phyloP scores from a whole-genome alignment of 2,113 vertebrate genomes.

The Pachypanchax playfairii region DNA sequence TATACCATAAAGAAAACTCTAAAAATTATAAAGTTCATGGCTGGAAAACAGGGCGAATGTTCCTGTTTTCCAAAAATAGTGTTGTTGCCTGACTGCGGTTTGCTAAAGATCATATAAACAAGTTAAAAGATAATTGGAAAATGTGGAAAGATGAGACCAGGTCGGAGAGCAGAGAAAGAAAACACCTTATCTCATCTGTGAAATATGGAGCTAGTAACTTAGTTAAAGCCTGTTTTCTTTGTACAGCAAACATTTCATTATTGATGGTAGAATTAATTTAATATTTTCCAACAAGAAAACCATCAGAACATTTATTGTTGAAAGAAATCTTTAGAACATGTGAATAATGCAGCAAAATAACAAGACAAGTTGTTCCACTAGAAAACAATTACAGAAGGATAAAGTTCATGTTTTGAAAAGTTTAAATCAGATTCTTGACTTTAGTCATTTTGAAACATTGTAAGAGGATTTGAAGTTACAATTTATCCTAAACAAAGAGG shows the following conservation, averaged over 20 bases:
- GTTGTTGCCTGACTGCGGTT: not conserved
- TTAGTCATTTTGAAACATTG: not conserved
- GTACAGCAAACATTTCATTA: not conserved
- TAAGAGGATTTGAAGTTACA: not conserved
- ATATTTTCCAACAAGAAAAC: not conserved
- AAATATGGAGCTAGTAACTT: not conserved
- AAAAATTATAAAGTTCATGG: not conserved
- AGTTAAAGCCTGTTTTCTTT: not conserved
- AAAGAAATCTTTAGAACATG: not conserved
- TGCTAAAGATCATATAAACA: not conserved
- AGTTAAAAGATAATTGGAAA: not conserved
- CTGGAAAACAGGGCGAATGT: not conserved
- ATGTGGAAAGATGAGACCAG: not conserved
- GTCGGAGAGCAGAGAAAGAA: not conserved
- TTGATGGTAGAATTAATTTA: not conserved
- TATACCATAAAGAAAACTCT: no score
- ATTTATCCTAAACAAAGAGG: not conserved
- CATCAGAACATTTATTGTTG: not conserved
- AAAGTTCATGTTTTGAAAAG: not conserved
- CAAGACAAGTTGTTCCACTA: not conserved
- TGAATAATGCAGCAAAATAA: not conserved
- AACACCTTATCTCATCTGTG: not conserved
- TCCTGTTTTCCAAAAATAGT: not conserved
- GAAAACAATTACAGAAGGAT: not conserved
- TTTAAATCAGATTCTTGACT: not conserved